Evolutionary conservation across 2,888 invertebrate species (phyloP), one percentile per base, ranked within the genome.

Genomic region (Amblyjoppa fuscipennis): DNA sequence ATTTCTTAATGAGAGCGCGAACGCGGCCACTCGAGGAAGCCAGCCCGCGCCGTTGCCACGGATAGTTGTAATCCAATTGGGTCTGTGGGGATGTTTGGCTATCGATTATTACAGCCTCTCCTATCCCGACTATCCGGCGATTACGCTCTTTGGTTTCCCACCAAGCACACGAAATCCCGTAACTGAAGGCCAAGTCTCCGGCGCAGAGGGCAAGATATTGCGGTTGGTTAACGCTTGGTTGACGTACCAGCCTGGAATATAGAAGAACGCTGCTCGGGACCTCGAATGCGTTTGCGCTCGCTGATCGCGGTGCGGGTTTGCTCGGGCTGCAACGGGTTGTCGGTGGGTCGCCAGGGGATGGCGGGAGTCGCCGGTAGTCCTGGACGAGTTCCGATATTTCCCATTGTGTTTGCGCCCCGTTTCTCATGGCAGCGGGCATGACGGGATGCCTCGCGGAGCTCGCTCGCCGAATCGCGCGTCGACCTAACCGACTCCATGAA

Each of bases 391-490:
- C 66, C 41, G 66, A 68, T 68, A 68, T 41, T 41, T 68, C 38
- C 66, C 66, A 68, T 68, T 68, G 66, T 68, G 66, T 68, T 68
- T 41, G 66, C 20, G 25, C 41, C 41, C 66, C 66, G 41, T 16
- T 20, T 68, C 66, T 41, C 66, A 41, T 41, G 41, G 66, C 66
- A 7, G 38, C 66, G 66, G 38, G 66, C 41, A 68, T 68, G 66
- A 68, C 66, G 66, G 41, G 66, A 68, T 20, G 66, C 41, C n/a
- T 68, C 66, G 38, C 20, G 66, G 66, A 38, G n/a, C 20, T 41
- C 28, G 66, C 5, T 5, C n/a, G 66, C n/a, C n/a, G 38, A 20
- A 68, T 38, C 25, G 41, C n/a, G n/a, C n/a, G 3, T n/a, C 7
- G 20, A 28, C 41, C 56, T 5, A 11, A 68, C 66, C 41, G 66